Evolutionary conservation across 2,797 vertebrate species (phyloP), one percentile per base, ranked within the genome.

Genomic region (Anableps anableps): DNA sequence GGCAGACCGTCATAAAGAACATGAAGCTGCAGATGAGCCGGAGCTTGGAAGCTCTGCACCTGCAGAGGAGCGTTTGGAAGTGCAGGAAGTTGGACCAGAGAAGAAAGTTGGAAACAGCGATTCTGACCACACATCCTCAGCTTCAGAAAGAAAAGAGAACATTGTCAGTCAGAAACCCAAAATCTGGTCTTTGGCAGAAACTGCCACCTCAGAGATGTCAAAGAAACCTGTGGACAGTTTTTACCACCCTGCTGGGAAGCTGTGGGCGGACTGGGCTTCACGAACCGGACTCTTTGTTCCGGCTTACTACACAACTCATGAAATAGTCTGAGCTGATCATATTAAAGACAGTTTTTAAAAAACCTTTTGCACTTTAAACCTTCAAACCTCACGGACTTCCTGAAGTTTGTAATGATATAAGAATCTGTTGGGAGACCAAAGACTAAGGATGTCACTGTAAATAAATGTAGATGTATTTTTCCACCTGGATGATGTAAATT

Each of bases 171-270:
- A 96, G 73, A 99, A 99, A 84, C 97, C 98, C 73, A 99, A 99
- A 93, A 99, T 99, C 89, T 99, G 98, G 98, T 99, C 98, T 23
- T 89, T 99, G 86, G 98, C 98, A 0, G 98, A 99, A 77, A 99
- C 98, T 0, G 98, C 98, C 71, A 98, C 98, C 6, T 96, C 96
- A 2, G 94, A 95, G 58, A 89, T 87, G 0, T 90, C 78, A 72
- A 95, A 47, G 83, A 96, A 93, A 80, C 88, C 93, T 0, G 13
- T 75, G 82, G 91, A 93, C 29, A 71, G 21, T 75, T 71, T 86
- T 60, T 89, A 84, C 77, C 86, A 76, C 14, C 86, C 92, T 5
- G 88, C 93, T 0, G 94, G 95, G 0, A 93, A 86, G 31, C 94
- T 95, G 88, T 96, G 95, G 96, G 92, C 91, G 0, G 92, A 95